phyloP scores from a whole-genome alignment of 2,888 invertebrate species.

The Piscicola geometra region DNA sequence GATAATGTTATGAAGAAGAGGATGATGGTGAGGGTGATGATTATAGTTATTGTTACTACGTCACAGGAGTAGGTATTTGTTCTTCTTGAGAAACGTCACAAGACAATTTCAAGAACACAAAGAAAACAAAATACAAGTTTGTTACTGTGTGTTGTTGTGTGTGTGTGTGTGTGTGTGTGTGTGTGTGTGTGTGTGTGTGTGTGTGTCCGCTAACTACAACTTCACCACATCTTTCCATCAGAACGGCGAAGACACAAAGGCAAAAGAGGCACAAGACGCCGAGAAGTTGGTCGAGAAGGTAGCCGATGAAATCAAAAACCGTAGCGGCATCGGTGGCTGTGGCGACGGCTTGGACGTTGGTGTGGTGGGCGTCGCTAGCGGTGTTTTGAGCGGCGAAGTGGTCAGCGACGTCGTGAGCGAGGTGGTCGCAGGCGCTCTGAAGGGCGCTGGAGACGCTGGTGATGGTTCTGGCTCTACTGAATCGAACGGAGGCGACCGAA shows the following conservation, averaged over 20 bases:
- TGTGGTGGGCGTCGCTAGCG: slow-evolving; percentile 1
- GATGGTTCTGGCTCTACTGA: too few relatives aligned
- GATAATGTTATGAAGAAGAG: not conserved
- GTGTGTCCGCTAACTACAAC: too few relatives aligned
- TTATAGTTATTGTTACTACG: not conserved
- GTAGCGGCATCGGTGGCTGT: not conserved
- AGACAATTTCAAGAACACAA: slow-evolving; percentile 86
- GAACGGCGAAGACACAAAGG: slow-evolving; percentile 15
- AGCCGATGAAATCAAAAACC: not conserved
- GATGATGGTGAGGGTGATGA: not conserved
- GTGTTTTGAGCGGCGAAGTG: not conserved
- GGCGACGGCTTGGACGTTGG: not conserved
- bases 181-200: too few relatives aligned
- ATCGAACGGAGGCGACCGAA: not conserved
- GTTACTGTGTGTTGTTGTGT: too few relatives aligned
- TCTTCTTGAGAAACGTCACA: slow-evolving; percentile 92
- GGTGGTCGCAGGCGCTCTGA: not conserved
- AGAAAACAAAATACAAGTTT: slow-evolving; percentile 58
- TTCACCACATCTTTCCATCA: not conserved
- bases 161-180: too few relatives aligned
- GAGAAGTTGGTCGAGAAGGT: slow-evolving; percentile 5
- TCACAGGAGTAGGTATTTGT: slow-evolving; percentile 67
- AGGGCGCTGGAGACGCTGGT: not conserved
- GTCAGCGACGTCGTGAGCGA: not conserved
- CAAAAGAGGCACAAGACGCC: slow-evolving; percentile 1